Base-by-base conservation (phyloP, 2,888 invertebrate genomes). In the Crepidodera aurea region DNA sequence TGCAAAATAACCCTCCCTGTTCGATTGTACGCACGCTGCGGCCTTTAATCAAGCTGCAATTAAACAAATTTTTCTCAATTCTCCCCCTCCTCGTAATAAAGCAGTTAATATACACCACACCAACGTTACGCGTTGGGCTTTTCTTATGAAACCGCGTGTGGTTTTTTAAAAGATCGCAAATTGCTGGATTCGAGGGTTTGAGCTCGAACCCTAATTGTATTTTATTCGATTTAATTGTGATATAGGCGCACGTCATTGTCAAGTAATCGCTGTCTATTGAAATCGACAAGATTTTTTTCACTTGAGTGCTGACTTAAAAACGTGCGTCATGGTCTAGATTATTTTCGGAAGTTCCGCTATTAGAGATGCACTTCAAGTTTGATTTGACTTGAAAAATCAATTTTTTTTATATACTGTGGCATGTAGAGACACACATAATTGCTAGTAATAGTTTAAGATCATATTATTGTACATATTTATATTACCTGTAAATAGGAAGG, bases 31-130 rank as follows among this genome's bases (percentile, higher is more conserved):
- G 71, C 75, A 74, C 69, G 65, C 73, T 73, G 76, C 72, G 77
- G 76, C 77, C 81, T 81, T 78, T 80, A 81, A 81, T 81, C 80
- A 81, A 79, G 77, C 77, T 75, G 77, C 80, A 80, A 80, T 81
- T 81, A 81, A 79, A 75, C 75, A 74, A 67, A 67, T 68, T 71
- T 77, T 75, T 78, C 75, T 76, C 71, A 69, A 71, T 62, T 62
- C 64, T 62, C 60, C 60, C 69, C 71, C 67, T 70, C 51, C 69
- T 66, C 65, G 66, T 73, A 77, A 75, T 75, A 76, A 78, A 76
- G 76, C 73, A 74, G 74, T 77, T 77, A 78, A 78, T 77, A 77
- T 74, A 78, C 75, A 32, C 39, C 46, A 37, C 44, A 37, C 46
- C 40, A 46, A 1, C 48, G 18, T 16, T 37, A 51, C 12, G 42